Evolutionary conservation across 2,113 vertebrate species (phyloP).

Genomic region (Phrynosoma blainvillii): DNA sequence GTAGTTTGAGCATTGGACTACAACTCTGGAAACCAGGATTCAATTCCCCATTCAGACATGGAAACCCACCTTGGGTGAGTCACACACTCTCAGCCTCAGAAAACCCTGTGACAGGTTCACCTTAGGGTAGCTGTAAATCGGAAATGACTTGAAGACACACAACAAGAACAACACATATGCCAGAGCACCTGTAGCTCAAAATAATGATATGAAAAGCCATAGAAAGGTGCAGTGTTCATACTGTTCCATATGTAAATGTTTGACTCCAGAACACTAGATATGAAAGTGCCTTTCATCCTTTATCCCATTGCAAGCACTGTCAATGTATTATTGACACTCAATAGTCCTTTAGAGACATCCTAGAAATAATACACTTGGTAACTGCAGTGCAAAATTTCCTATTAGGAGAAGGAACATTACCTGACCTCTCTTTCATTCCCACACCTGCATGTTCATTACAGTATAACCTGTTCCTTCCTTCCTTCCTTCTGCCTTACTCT

Average conservation of each 20-base stretch:
- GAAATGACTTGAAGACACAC: too few relatives aligned
- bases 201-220: background rate
- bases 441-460: background rate
- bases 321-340: rapidly evolving
- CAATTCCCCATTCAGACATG: too few relatives aligned
- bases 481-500: conserved; percentile 26
- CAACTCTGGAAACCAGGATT: too few relatives aligned
- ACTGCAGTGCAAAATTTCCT: background rate
- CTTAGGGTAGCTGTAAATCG: too few relatives aligned
- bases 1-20: too few relatives aligned
- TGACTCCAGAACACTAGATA: rapidly evolving
- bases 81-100: too few relatives aligned
- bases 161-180: too few relatives aligned
- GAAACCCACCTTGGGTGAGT: too few relatives aligned
- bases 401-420: rapidly evolving
- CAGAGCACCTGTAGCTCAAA: background rate
- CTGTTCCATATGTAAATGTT: rapidly evolving
- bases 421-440: background rate
- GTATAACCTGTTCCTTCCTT: background rate
- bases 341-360: rapidly evolving
- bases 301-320: rapidly evolving
- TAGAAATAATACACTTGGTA: rapidly evolving
- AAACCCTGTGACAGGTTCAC: too few relatives aligned
- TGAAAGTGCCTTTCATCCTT: rapidly evolving
- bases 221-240: background rate